phyloP scores from a whole-genome alignment of 2,113 vertebrate genomes.

The Otolemur garnettii region DNA sequence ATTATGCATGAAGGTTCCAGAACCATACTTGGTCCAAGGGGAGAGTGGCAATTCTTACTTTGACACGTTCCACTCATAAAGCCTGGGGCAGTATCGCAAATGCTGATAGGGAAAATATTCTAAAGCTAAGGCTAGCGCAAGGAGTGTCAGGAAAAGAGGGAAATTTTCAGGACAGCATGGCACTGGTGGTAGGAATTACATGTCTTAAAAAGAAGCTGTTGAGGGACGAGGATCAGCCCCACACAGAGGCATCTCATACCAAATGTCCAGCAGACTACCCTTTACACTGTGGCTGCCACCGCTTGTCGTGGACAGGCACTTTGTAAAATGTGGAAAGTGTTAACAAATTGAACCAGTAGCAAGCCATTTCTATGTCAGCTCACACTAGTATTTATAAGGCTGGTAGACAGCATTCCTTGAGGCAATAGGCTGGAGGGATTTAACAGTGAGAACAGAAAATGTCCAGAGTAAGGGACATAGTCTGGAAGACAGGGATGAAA shows the following conservation, averaged over 20 bases:
- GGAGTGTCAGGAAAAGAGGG: not conserved
- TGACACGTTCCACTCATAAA: constrained; percentile 49
- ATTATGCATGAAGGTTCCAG: not conserved
- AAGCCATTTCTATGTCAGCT: not conserved
- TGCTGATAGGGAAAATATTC: not conserved
- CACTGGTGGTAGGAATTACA: not conserved
- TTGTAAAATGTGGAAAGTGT: not conserved
- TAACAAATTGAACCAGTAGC: not conserved
- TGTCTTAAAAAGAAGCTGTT: too few relatives aligned
- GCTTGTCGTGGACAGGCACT: not conserved
- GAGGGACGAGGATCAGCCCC: not conserved
- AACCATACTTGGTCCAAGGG: not conserved
- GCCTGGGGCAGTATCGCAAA: not conserved
- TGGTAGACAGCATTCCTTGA: not conserved
- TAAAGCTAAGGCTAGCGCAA: not conserved
- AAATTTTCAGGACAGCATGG: not conserved
- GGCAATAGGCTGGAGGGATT: not conserved
- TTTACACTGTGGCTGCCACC: not conserved
- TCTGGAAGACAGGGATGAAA: not conserved
- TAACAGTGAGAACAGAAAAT: not conserved
- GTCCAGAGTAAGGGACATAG: not conserved
- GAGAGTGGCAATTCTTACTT: constrained; percentile 25
- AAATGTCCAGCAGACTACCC: not conserved
- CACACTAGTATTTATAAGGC: not conserved
- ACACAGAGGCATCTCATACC: not conserved